phyloP scores from a whole-genome alignment of 2,797 vertebrate genomes.

The Poeciliopsis paucimaculata region DNA sequence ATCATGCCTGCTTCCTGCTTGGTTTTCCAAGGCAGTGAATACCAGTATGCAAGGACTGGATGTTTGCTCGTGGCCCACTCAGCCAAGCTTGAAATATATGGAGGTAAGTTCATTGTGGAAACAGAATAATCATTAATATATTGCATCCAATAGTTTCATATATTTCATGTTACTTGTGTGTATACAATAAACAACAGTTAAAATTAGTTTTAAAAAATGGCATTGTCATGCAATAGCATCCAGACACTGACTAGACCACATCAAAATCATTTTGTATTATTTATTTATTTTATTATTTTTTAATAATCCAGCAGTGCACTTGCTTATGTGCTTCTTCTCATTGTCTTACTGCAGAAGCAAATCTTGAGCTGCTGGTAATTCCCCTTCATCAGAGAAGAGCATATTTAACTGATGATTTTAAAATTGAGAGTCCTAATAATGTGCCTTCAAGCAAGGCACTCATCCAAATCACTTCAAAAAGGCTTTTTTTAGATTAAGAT shows the following conservation, averaged over 20 bases:
- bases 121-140: not conserved
- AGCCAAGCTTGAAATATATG: not conserved
- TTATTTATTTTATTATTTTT: not conserved
- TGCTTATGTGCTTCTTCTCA: not conserved
- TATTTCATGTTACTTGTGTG: not conserved
- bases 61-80: not conserved
- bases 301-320: not conserved
- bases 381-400: not conserved
- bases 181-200: not conserved
- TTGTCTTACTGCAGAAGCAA: not conserved
- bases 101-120: not conserved
- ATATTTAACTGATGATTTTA: slow-evolving; percentile 3
- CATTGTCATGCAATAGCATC: not conserved
- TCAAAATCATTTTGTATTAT: not conserved
- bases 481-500: not conserved
- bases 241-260: not conserved
- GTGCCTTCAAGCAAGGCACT: not conserved
- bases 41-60: not conserved
- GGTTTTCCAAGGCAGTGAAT: not conserved
- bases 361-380: not conserved
- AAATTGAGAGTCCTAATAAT: not conserved
- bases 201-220: too few relatives aligned
- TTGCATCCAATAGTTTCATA: not conserved
- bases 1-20: not conserved
- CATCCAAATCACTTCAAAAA: slow-evolving; percentile 1